A percentile compares a stretch with the other conserved stretches of the same genome.
Conservation (phyloP, 2,797 vertebrate genomes). For the Morus bassanus region DNA sequence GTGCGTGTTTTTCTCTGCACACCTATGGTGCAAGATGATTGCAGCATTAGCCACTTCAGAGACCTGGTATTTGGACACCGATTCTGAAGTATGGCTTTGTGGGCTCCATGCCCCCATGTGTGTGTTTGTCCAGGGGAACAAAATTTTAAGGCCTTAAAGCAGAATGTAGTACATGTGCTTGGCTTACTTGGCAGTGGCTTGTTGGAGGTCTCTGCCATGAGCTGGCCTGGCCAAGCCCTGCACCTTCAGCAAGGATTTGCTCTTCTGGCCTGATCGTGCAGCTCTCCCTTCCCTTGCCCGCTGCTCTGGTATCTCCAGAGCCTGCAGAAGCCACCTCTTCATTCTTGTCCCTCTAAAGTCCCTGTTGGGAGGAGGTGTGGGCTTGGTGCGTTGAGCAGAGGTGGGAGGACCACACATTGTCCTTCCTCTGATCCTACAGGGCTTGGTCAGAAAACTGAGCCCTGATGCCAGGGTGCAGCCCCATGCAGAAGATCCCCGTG, state of each 20-base stretch:
- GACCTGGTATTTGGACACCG: background rate
- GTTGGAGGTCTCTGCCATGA: background rate
- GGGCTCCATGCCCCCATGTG: fast-evolving
- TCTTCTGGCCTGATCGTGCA: background rate
- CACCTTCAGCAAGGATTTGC: background rate
- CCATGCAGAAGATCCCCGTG: background rate
- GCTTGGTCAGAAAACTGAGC: background rate
- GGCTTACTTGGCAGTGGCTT: background rate
- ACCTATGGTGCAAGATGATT: background rate
- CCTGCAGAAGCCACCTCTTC: background rate
- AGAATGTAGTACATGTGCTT: background rate
- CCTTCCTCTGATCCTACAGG: background rate
- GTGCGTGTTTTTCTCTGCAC: fast-evolving
- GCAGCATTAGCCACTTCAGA: background rate
- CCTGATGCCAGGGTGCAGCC: background rate
- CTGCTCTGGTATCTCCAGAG: background rate
- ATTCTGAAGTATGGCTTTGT: background rate
- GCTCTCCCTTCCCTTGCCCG: fast-evolving
- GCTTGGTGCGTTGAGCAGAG: background rate
- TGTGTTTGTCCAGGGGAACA: background rate
- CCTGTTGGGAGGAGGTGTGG: fast-evolving
- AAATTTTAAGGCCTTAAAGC: background rate
- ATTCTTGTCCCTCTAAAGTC: background rate
- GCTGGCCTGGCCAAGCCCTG: background rate
- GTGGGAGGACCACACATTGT: background rate